These are phyloP conservation scores for Microvelia longipes DNA, from an alignment of 1,140 invertebrate genomes.

Conservation along the genomic window DNA sequence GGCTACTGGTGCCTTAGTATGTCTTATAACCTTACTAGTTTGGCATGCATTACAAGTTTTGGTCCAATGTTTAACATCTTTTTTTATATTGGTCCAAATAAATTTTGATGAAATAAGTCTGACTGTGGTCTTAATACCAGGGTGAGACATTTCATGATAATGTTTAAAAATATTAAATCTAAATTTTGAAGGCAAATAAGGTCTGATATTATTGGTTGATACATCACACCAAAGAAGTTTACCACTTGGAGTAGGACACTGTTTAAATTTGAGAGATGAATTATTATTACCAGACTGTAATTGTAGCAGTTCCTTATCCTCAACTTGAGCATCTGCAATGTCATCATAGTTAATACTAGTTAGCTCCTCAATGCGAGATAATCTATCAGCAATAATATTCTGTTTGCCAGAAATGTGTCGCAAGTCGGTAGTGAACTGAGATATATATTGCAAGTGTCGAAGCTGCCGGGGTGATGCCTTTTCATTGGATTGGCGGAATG, in stretches of 20 bases:
- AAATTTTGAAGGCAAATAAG: not conserved
- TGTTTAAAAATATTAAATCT: not conserved
- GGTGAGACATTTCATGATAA: not conserved
- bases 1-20: no score
- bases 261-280: not conserved
- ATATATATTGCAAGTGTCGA: constrained; percentile 28
- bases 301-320: not conserved
- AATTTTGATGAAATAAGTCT: not conserved
- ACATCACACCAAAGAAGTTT: not conserved
- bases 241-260: not conserved
- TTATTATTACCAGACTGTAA: not conserved
- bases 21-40: not conserved
- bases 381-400: constrained; percentile 5
- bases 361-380: constrained; percentile 7
- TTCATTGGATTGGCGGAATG: constrained; percentile 23
- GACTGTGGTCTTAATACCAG: not conserved
- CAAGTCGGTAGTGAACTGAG: constrained; percentile 29
- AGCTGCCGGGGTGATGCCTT: constrained; percentile 18
- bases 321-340: not conserved
- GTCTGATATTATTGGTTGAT: not conserved
- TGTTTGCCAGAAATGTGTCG: constrained; percentile 25
- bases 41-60: not conserved
- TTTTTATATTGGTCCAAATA: not conserved
- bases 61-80: not conserved
- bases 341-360: not conserved